Conservation (phyloP, 2,797 vertebrate species). For the Coranthus polyacanthus region DNA sequence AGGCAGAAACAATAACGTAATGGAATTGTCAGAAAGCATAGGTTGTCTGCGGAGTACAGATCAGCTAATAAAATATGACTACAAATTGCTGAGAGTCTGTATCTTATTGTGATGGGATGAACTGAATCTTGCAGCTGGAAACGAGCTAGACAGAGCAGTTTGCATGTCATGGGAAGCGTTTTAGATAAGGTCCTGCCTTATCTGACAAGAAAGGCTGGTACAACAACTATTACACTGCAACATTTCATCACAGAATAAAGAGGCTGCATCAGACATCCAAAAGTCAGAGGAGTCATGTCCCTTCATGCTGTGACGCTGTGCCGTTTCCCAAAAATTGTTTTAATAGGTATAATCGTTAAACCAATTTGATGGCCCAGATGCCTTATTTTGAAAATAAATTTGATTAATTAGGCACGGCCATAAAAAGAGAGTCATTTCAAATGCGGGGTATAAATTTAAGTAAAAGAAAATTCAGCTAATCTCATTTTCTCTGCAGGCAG, state of each 20-base stretch:
- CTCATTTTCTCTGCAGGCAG: slow-evolving; percentile 20
- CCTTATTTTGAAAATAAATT: slow-evolving; percentile 23
- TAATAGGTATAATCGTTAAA: slow-evolving; percentile 11
- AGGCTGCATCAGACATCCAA: background rate
- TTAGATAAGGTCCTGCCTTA: no score
- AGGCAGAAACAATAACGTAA: no score
- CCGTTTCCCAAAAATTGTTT: slow-evolving; percentile 21
- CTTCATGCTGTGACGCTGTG: background rate
- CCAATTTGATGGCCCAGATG: slow-evolving; percentile 26
- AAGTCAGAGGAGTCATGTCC: background rate
- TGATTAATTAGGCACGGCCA: slow-evolving; percentile 22
- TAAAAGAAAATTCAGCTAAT: slow-evolving; percentile 29
- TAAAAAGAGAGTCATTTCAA: slow-evolving; percentile 14
- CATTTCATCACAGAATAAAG: slow-evolving; percentile 7
- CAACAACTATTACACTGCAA: background rate
- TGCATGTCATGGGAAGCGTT: no score
- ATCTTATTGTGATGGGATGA: no score
- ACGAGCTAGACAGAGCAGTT: no score
- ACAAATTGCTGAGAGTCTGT: no score
- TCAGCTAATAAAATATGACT: no score
- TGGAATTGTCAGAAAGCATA: no score
- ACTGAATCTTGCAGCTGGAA: no score
- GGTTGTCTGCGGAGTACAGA: no score
- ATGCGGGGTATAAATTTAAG: background rate
- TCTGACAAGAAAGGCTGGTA: background rate